phyloP scores from a whole-genome alignment of 2,113 vertebrate species.

The Pseudopipra pipra region DNA sequence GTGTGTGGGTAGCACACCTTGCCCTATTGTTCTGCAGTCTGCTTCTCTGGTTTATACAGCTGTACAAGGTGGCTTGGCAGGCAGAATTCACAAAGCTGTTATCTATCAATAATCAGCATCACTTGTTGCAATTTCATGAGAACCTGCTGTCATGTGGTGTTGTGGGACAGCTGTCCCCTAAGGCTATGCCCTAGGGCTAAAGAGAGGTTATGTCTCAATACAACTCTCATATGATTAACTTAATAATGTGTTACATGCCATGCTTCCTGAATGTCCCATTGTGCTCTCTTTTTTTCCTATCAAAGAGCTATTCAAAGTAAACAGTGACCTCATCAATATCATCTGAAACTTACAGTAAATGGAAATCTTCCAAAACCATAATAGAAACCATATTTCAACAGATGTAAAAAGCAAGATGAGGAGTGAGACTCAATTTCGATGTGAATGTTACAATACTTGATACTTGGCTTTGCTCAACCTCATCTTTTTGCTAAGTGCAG shows the following conservation, averaged over 20 bases:
- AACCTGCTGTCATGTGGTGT: not conserved
- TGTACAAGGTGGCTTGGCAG: not conserved
- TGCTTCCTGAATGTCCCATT: conserved; percentile 52
- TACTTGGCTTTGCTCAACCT: not conserved
- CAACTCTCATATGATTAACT: conserved; percentile 26
- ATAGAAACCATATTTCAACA: conserved; percentile 65
- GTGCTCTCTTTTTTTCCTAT: conserved; percentile 49
- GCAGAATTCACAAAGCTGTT: not conserved
- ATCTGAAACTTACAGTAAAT: conserved; percentile 63
- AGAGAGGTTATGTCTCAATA: conserved; percentile 1
- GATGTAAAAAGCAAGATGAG: conserved; percentile 35
- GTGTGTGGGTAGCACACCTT: not conserved
- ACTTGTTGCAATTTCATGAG: not conserved
- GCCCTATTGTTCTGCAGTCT: not conserved
- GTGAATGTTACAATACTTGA: not conserved
- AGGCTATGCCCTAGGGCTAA: not conserved
- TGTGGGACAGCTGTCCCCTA: not conserved
- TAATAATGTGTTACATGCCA: conserved; percentile 37
- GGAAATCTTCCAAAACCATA: conserved; percentile 65
- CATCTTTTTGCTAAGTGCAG: not conserved
- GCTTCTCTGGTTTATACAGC: conserved; percentile 9
- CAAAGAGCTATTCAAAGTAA: conserved; percentile 69
- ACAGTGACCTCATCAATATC: conserved; percentile 68
- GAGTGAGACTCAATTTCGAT: conserved; percentile 47
- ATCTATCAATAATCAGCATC: not conserved